These are phyloP conservation scores for Sminthopsis crassicaudata DNA, from an alignment of 2,113 vertebrate genomes.

Conservation along the genomic window DNA sequence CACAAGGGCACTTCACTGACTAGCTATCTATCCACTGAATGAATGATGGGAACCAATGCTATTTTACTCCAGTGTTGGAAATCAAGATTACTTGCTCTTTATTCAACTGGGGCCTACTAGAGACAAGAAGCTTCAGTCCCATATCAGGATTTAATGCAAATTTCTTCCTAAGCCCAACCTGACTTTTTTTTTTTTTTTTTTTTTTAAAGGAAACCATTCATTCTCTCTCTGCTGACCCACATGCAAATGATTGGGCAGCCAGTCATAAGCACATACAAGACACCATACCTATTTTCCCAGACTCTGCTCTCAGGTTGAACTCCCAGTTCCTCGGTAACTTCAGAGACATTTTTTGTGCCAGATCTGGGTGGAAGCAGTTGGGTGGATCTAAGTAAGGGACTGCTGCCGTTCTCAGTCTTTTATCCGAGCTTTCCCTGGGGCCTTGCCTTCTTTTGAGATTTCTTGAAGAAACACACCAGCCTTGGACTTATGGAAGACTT, in stretches of 20 bases:
- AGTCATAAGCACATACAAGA: neutral
- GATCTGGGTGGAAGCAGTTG: neutral
- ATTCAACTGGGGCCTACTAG: neutral
- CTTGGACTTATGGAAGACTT: conserved; percentile 44
- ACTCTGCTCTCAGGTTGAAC: conserved; percentile 92
- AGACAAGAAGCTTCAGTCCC: neutral
- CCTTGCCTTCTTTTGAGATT: neutral
- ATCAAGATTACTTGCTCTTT: neutral
- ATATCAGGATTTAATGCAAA: conserved; percentile 55
- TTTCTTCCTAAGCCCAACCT: conserved; percentile 5
- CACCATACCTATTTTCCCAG: conserved; percentile 91
- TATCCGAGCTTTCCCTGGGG: neutral
- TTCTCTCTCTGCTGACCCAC: conserved; percentile 35
- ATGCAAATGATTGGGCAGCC: conserved; percentile 68
- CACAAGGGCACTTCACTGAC: neutral
- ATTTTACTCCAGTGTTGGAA: neutral
- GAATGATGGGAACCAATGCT: neutral
- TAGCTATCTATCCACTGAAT: neutral
- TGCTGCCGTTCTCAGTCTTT: neutral
- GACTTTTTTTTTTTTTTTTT: neutral
- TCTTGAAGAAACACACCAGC: conserved; percentile 19
- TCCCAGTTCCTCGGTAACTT: conserved; percentile 96
- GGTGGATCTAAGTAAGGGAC: conserved; percentile 1
- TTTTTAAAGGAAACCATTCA: neutral
- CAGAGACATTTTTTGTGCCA: conserved; percentile 89